Percentiles rank a stretch among this genome's conserved stretches.
Conservation (phyloP, 2,888 invertebrate species). For the Drosophila diplacantha region DNA sequence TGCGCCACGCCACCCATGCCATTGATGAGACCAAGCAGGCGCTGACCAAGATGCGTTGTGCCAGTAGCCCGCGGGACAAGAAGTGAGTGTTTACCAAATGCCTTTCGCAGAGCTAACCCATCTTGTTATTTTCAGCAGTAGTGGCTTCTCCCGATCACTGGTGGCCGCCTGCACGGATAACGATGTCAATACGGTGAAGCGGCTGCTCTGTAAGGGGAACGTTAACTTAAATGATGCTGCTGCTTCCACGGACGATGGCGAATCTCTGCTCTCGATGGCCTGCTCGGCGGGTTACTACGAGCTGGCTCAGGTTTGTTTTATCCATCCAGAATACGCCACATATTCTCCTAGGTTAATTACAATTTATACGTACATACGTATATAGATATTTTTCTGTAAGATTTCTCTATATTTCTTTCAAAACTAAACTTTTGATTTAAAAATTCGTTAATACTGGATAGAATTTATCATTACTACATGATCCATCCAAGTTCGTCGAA, state of each 20-base stretch:
- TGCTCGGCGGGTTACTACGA: conserved; percentile 99
- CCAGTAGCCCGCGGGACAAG: conserved; percentile 85
- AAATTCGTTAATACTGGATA: too few species aligned
- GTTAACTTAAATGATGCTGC: conserved; percentile 90
- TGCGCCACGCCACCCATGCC: conserved; percentile 84
- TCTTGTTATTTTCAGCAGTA: conserved; percentile 55
- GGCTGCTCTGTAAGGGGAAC: conserved; percentile 91
- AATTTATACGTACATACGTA: too few species aligned
- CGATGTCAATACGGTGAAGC: conserved; percentile 94
- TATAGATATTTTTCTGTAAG: too few species aligned
- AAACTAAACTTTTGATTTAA: neutral
- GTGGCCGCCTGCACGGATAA: conserved; percentile 97
- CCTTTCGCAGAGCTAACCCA: neutral
- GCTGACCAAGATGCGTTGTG: conserved; percentile 95
- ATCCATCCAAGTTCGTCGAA: neutral
- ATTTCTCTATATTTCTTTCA: neutral
- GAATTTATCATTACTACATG: too few species aligned
- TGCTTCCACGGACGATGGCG: conserved; percentile 95
- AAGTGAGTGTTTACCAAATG: conserved; percentile 73
- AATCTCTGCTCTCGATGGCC: conserved; percentile 95
- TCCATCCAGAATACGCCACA: neutral
- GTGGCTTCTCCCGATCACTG: conserved; percentile 83
- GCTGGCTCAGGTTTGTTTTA: conserved; percentile 89
- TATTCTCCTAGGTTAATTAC: neutral
- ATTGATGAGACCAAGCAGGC: conserved; percentile 98